Evolutionary conservation across 2,797 vertebrate genomes (phyloP).

Genomic region (Chelon auratus): DNA sequence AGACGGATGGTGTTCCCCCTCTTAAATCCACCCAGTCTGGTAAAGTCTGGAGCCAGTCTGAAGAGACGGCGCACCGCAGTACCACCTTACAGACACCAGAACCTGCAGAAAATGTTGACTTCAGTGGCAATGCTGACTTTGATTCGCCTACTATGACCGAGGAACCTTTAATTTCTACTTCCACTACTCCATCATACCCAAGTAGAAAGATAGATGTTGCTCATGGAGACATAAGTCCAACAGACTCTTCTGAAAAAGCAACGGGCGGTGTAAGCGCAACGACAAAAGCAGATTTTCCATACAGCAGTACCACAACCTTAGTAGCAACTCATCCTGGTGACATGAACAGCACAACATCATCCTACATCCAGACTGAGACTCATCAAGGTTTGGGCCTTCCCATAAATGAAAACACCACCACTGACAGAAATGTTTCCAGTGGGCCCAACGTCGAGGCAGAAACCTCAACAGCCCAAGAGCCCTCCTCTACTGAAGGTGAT

Average conservation of each 20-base stretch:
- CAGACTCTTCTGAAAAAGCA: slow-evolving; percentile 10
- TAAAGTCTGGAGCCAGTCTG: slow-evolving; percentile 17
- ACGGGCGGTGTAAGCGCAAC: slow-evolving; percentile 3
- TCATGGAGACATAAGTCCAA: slow-evolving; percentile 1
- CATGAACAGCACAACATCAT: slow-evolving; percentile 60
- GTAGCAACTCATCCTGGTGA: slow-evolving; percentile 28
- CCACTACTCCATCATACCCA: slow-evolving; percentile 49
- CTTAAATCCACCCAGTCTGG: slow-evolving; percentile 30
- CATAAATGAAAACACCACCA: slow-evolving; percentile 57
- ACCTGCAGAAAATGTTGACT: slow-evolving; percentile 15
- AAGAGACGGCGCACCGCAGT: slow-evolving; percentile 10
- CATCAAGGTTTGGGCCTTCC: slow-evolving; percentile 36
- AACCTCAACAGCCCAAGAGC: slow-evolving; percentile 76
- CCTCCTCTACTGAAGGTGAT: slow-evolving; percentile 78
- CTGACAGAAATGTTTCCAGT: slow-evolving; percentile 58
- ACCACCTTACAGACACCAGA: slow-evolving; percentile 42
- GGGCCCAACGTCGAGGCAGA: slow-evolving; percentile 55
- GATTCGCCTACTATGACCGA: slow-evolving; percentile 22
- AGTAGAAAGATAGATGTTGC: slow-evolving; percentile 21
- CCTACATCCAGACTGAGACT: slow-evolving; percentile 32
- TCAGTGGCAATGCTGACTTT: slow-evolving; percentile 40
- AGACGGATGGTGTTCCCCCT: slow-evolving; percentile 18
- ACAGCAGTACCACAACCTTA: slow-evolving; percentile 14
- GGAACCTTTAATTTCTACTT: not conserved
- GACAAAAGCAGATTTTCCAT: slow-evolving; percentile 23